Evolutionary conservation across 2,888 invertebrate genomes (phyloP).

Genomic region (Ptychoptera albimana): DNA sequence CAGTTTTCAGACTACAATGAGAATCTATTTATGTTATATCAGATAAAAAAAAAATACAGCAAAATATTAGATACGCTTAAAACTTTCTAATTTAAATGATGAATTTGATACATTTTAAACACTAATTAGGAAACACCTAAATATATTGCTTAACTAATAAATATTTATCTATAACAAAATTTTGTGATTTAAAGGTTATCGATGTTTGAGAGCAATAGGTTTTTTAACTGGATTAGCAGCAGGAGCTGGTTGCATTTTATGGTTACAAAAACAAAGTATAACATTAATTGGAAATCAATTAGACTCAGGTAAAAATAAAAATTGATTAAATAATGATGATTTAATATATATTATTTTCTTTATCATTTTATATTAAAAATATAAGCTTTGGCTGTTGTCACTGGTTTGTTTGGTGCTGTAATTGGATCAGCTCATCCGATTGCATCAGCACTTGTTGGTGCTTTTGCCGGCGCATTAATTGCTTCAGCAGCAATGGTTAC

Average conservation of each 20-base stretch:
- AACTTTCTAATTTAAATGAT: too few species aligned
- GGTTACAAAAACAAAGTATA: conserved; percentile 63
- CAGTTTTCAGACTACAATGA: too few species aligned
- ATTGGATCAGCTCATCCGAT: conserved; percentile 30
- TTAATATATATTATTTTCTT: too few species aligned
- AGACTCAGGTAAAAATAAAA: conserved; percentile 17
- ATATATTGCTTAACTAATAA: too few species aligned
- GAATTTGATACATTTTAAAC: too few species aligned
- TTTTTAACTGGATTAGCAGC: conserved; percentile 78
- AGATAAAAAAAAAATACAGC: too few species aligned
- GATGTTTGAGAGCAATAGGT: conserved; percentile 76
- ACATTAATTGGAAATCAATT: conserved; percentile 47
- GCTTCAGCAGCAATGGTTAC: conserved; percentile 29
- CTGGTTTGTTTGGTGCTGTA: conserved; percentile 28
- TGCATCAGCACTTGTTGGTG: conserved; percentile 26
- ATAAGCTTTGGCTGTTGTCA: conserved; percentile 25
- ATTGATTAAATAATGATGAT: too few species aligned
- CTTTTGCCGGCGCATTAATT: conserved; percentile 27
- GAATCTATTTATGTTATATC: too few species aligned
- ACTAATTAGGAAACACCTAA: too few species aligned
- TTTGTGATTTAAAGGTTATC: conserved; percentile 68
- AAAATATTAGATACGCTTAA: too few species aligned
- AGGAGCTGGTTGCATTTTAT: conserved; percentile 67
- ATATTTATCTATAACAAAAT: too few species aligned
- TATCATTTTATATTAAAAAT: background rate